phyloP scores from a whole-genome alignment of 2,113 vertebrate species.

The Lampris megalopsis region DNA sequence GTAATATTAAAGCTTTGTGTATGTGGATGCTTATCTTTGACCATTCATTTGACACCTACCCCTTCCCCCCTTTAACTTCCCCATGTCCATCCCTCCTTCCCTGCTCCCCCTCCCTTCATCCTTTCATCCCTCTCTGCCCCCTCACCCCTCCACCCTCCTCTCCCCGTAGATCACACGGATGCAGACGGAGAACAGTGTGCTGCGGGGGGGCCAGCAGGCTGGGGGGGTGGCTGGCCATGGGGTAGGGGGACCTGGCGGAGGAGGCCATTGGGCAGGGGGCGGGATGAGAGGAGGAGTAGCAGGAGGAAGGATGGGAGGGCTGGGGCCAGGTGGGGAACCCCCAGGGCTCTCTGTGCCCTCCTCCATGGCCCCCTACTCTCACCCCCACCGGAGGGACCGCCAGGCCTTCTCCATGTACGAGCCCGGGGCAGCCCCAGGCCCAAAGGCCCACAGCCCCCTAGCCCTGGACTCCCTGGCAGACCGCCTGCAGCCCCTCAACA shows the following conservation, averaged over 20 bases:
- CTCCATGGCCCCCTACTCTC: conserved; percentile 61
- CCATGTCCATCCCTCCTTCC: conserved; percentile 60
- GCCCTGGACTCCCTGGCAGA: conserved; percentile 89
- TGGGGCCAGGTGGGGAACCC: conserved; percentile 63
- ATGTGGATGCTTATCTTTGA: conserved; percentile 72
- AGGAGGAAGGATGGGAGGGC: conserved; percentile 52
- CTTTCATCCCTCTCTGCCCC: conserved; percentile 50
- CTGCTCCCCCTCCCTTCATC: conserved; percentile 40
- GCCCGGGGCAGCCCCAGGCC: conserved; percentile 86
- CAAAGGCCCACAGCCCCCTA: conserved; percentile 87
- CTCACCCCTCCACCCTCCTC: conserved; percentile 46
- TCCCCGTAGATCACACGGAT: conserved; percentile 93
- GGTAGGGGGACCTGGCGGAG: conserved; percentile 66
- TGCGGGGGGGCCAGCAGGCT: conserved; percentile 86
- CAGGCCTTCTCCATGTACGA: conserved; percentile 98
- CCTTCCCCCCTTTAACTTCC: conserved; percentile 48
- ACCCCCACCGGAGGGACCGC: conserved; percentile 87
- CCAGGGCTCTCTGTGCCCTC: conserved; percentile 61
- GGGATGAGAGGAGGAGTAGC: conserved; percentile 62
- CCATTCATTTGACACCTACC: conserved; percentile 62
- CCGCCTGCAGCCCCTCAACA: conserved; percentile 91
- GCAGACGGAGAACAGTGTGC: conserved; percentile 94
- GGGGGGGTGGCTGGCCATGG: conserved; percentile 76
- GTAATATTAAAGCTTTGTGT: conserved; percentile 37
- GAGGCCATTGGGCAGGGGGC: conserved; percentile 72